These are phyloP conservation scores for Paramormyrops hopkinsi DNA, from an alignment of 2,797 vertebrate species.

Conservation along the genomic window DNA sequence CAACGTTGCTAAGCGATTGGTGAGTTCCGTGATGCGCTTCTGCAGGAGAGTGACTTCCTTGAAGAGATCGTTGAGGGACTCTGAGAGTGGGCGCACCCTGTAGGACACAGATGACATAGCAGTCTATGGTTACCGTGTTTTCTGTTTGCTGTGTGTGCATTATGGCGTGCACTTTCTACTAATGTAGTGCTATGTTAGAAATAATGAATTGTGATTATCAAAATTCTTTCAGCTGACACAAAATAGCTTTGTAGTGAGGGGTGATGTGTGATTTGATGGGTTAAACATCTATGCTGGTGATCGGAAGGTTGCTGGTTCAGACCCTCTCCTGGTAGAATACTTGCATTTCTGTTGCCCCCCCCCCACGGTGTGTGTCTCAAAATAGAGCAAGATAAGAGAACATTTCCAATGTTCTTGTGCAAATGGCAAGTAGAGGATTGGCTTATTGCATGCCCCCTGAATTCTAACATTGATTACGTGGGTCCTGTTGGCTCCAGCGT, in stretches of 20 bases:
- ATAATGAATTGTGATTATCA: background rate
- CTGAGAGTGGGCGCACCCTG: conserved; percentile 78
- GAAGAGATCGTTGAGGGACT: conserved; percentile 79
- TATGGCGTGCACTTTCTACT: background rate
- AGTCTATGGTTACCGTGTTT: background rate
- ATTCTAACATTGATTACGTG: background rate
- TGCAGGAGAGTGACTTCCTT: conserved; percentile 75
- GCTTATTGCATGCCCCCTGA: background rate
- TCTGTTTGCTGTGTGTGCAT: background rate
- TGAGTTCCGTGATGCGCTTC: conserved; percentile 75
- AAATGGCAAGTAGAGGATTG: background rate
- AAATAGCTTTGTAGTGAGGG: background rate
- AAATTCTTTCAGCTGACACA: background rate
- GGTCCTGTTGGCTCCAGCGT: background rate
- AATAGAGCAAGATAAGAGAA: background rate
- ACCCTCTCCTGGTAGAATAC: background rate
- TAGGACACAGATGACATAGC: conserved; percentile 41
- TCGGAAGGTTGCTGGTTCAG: background rate
- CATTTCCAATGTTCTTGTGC: background rate
- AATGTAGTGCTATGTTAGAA: background rate
- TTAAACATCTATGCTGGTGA: background rate
- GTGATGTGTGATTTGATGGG: background rate
- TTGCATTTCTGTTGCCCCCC: background rate
- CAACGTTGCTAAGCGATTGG: conserved; percentile 71
- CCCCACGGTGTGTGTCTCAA: background rate